These are phyloP conservation scores for Drepanosiphum platanoidis DNA, from an alignment of 2,888 invertebrate species.

Conservation along the genomic window DNA sequence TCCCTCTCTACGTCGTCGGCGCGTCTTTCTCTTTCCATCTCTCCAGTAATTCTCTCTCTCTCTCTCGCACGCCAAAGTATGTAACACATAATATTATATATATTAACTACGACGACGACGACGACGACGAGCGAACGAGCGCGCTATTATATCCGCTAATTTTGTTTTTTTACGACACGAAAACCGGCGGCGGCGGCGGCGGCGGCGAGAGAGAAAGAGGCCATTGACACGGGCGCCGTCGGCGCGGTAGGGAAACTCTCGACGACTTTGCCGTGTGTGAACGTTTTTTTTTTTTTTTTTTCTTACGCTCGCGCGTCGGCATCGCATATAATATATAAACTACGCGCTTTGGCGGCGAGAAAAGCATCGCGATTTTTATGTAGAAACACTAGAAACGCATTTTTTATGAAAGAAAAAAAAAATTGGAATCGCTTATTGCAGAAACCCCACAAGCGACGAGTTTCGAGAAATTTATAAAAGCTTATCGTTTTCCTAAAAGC, in stretches of 20 bases:
- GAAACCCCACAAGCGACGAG: too few relatives aligned
- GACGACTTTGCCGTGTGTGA: conserved; percentile 24
- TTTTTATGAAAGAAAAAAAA: too few relatives aligned
- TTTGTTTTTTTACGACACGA: conserved; percentile 42
- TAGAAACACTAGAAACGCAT: too few relatives aligned
- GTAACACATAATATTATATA: not conserved
- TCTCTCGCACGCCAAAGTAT: not conserved
- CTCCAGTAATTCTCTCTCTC: not conserved
- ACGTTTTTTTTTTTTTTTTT: too few relatives aligned
- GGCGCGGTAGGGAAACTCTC: conserved; percentile 51
- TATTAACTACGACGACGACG: not conserved
- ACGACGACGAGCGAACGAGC: conserved; percentile 30
- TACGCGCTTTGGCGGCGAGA: conserved; percentile 55
- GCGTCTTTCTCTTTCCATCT: not conserved
- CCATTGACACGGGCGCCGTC: conserved; percentile 55
- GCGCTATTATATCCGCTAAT: conserved; percentile 12
- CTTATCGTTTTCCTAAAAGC: too few relatives aligned
- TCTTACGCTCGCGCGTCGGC: too few relatives aligned
- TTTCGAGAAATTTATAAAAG: too few relatives aligned
- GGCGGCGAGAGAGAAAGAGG: conserved; percentile 54
- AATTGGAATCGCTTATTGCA: too few relatives aligned
- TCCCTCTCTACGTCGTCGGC: not conserved
- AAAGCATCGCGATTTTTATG: conserved; percentile 50
- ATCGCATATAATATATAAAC: not conserved
- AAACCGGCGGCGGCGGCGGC: conserved; percentile 39